Evolutionary conservation across 2,113 vertebrate species (phyloP).

Genomic region (Vimba vimba): DNA sequence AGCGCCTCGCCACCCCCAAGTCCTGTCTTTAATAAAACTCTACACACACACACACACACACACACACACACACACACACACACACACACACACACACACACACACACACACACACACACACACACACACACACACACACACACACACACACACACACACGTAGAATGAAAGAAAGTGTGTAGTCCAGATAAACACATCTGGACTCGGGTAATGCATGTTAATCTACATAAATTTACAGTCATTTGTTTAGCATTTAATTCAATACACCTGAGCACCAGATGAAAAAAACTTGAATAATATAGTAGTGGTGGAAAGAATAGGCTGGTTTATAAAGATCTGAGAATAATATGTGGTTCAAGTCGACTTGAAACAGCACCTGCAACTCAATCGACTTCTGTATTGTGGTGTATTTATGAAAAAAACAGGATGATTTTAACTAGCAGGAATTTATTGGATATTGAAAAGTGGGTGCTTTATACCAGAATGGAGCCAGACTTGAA

Average conservation of each 20-base stretch:
- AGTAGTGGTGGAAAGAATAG: neutral
- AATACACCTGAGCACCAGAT: conserved; percentile 24
- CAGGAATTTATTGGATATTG: neutral
- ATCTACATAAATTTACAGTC: conserved; percentile 43
- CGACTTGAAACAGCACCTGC: neutral
- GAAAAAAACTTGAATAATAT: conserved; percentile 12
- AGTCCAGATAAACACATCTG: conserved; percentile 32
- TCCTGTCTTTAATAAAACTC: conserved; percentile 99
- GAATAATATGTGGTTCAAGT: neutral
- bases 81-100: conserved; percentile 70
- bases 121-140: conserved; percentile 71
- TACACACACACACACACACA: conserved; percentile 74
- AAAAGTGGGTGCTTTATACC: neutral
- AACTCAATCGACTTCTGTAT: neutral
- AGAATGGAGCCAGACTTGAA: neutral
- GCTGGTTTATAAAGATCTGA: conserved; percentile 3
- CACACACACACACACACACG: neutral
- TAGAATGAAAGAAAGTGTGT: conserved; percentile 25
- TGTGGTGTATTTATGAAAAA: neutral
- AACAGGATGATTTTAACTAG: neutral
- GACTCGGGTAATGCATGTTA: conserved; percentile 42
- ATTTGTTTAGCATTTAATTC: conserved; percentile 41
- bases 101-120: conserved; percentile 20
- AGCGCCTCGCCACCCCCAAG: conserved; percentile 94
- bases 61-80: neutral